phyloP scores from a whole-genome alignment of 2,113 vertebrate genomes.

The Garra rufa region DNA sequence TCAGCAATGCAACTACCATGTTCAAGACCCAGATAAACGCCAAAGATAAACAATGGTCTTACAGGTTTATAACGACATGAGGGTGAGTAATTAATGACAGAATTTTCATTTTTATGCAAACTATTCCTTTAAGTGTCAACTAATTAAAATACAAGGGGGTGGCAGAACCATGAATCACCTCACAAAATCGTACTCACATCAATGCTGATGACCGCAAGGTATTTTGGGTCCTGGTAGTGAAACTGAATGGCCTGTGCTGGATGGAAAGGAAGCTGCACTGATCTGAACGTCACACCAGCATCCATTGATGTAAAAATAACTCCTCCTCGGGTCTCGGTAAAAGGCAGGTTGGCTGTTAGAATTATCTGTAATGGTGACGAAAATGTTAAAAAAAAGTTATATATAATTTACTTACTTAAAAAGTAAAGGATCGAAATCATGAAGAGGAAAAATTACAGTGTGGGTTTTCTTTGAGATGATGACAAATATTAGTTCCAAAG shows the following conservation, averaged over 20 bases:
- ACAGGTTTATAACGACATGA: too few species aligned
- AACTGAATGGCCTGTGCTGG: conserved; percentile 75
- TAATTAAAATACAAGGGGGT: not conserved
- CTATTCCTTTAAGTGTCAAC: not conserved
- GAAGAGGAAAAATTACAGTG: not conserved
- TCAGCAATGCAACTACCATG: too few species aligned
- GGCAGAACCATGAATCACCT: not conserved
- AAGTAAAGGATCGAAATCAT: not conserved
- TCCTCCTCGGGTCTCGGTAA: conserved; percentile 68
- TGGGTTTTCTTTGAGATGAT: not conserved
- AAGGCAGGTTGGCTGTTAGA: conserved; percentile 71
- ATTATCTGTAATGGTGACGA: conserved; percentile 71
- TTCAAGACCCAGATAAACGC: too few species aligned
- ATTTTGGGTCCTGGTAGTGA: conserved; percentile 74
- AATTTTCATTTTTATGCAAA: too few species aligned
- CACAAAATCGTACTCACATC: conserved; percentile 68
- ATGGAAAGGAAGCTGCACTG: conserved; percentile 77
- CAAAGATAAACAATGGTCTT: too few species aligned
- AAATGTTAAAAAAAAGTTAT: not conserved
- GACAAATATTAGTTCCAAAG: not conserved
- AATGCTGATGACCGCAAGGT: conserved; percentile 75
- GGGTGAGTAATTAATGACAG: too few species aligned
- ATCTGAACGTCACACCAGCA: conserved; percentile 74
- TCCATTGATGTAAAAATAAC: conserved; percentile 78
- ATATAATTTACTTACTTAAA: not conserved